These are phyloP conservation scores for Eupithecia pulchellata DNA, from an alignment of 2,888 invertebrate species.

Conservation along the genomic window DNA sequence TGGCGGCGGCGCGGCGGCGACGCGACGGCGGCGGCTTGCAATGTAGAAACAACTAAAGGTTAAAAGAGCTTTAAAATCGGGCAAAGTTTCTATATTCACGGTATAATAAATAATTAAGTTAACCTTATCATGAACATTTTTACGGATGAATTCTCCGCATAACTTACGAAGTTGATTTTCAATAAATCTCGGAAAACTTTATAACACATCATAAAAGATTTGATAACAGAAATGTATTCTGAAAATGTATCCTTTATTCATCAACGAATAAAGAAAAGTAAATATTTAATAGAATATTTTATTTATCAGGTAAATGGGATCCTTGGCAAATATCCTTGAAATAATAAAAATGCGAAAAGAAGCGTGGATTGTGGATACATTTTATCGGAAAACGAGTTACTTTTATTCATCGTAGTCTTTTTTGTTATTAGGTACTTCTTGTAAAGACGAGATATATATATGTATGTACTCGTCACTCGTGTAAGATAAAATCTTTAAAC, in stretches of 20 bases:
- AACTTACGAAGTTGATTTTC: neutral
- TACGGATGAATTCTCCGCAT: neutral
- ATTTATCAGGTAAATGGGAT: neutral
- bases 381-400: conserved; percentile 5
- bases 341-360: neutral
- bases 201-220: neutral
- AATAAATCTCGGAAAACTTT: neutral
- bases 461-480: too few species aligned
- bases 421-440: neutral
- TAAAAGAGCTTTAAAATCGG: too few species aligned
- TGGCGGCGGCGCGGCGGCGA: neutral
- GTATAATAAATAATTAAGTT: neutral
- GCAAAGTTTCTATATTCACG: neutral
- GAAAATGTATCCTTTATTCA: neutral
- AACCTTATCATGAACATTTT: neutral
- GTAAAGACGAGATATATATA: neutral
- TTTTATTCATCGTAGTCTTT: neutral
- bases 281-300: conserved; percentile 19
- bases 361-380: neutral
- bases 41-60: neutral
- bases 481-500: neutral
- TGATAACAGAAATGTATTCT: neutral
- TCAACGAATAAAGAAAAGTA: conserved; percentile 8
- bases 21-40: neutral
- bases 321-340: conserved; percentile 6